phyloP scores from a whole-genome alignment of 1,140 invertebrate species.

The Drosophila albomicans region DNA sequence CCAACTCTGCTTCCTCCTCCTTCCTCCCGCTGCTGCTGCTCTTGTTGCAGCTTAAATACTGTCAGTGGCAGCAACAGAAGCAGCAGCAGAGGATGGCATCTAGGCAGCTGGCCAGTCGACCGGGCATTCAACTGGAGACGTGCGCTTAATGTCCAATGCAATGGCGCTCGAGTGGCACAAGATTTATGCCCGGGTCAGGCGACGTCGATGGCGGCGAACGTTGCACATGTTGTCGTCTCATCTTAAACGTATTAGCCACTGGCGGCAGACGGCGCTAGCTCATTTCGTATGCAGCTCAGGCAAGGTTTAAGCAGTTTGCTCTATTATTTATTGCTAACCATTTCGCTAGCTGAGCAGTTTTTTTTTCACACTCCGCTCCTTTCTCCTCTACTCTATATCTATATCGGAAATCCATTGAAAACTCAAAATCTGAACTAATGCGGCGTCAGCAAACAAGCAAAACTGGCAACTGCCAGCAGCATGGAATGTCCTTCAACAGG shows the following conservation, averaged over 20 bases:
- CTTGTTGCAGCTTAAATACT: slow-evolving; percentile 31
- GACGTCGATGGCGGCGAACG: slow-evolving; percentile 60
- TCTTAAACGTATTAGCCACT: slow-evolving; percentile 80
- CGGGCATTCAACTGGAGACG: slow-evolving; percentile 51
- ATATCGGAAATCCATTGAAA: slow-evolving; percentile 63
- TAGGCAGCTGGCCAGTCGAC: slow-evolving; percentile 7
- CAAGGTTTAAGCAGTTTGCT: slow-evolving; percentile 78
- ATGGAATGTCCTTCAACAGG: slow-evolving; percentile 64
- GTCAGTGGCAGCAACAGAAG: slow-evolving; percentile 16
- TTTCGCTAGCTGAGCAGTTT: slow-evolving; percentile 56
- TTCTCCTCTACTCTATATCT: background rate
- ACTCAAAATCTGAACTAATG: slow-evolving; percentile 78
- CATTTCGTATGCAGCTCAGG: slow-evolving; percentile 79
- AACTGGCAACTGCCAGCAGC: slow-evolving; percentile 6
- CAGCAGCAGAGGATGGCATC: slow-evolving; percentile 24
- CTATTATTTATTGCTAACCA: slow-evolving; percentile 79
- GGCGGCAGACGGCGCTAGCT: slow-evolving; percentile 38
- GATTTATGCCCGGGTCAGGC: slow-evolving; percentile 75
- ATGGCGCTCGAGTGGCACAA: slow-evolving; percentile 71
- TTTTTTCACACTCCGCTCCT: background rate
- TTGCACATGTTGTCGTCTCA: slow-evolving; percentile 82
- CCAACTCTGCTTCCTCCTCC: background rate
- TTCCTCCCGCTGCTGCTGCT: background rate
- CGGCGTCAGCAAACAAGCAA: slow-evolving; percentile 69
- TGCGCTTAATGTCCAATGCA: slow-evolving; percentile 74